A percentile compares a stretch with the other conserved stretches of the same genome.
phyloP scores from a whole-genome alignment of 2,888 invertebrate species.

The Dynastes tityus region DNA sequence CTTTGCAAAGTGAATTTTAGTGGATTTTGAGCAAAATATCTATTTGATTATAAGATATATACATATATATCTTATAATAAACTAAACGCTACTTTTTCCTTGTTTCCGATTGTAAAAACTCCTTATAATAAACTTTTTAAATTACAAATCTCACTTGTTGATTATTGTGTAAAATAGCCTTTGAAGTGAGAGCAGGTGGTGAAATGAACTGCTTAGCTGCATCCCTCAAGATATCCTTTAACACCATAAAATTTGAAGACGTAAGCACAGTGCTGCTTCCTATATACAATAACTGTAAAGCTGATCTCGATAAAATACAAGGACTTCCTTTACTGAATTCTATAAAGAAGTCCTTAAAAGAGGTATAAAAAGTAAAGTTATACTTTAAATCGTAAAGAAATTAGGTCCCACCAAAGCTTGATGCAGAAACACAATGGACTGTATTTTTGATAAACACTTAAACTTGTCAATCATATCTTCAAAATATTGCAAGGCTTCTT shows the following conservation, averaged over 20 bases:
- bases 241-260: conserved; percentile 76
- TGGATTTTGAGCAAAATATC: too few relatives aligned
- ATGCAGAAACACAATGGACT: conserved; percentile 85
- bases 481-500: conserved; percentile 86
- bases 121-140: too few relatives aligned
- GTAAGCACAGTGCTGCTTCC: conserved; percentile 71
- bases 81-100: too few relatives aligned
- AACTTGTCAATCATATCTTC: conserved; percentile 87
- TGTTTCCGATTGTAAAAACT: too few relatives aligned
- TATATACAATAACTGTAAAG: conserved; percentile 87
- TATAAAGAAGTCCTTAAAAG: conserved; percentile 88
- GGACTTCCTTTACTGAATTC: conserved; percentile 91
- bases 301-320: conserved; percentile 93
- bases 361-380: conserved; percentile 13
- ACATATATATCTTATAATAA: too few relatives aligned
- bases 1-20: too few relatives aligned
- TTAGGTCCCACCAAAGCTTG: conserved; percentile 80
- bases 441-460: conserved; percentile 87
- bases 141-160: conserved; percentile 72
- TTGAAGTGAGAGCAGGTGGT: conserved; percentile 89
- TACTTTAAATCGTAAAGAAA: neutral
- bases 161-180: conserved; percentile 78
- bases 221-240: conserved; percentile 85
- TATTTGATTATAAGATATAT: too few relatives aligned
- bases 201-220: conserved; percentile 91